Percentiles rank a stretch among this genome's conserved stretches.
Conservation (phyloP, 1,140 invertebrate genomes). For the Pseudachorutes palmiensis region DNA sequence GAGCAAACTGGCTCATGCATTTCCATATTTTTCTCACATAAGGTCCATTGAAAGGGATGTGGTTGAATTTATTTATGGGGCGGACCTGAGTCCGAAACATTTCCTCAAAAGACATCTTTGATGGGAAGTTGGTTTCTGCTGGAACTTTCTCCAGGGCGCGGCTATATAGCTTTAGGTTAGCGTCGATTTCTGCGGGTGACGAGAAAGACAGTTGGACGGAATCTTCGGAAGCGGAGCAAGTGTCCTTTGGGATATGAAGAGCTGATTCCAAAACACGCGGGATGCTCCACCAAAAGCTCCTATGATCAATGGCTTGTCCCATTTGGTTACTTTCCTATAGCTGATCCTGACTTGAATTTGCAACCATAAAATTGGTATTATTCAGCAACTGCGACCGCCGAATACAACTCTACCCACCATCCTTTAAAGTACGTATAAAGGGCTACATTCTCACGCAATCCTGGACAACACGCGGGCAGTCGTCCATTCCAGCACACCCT, state of each 20-base stretch:
- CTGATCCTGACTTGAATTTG: conserved; percentile 39
- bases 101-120: conserved; percentile 12
- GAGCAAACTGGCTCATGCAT: conserved; percentile 24
- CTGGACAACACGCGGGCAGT: conserved; percentile 33
- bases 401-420: conserved; percentile 31
- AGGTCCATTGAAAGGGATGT: conserved; percentile 19
- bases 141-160: too few relatives aligned
- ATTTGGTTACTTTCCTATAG: conserved; percentile 36
- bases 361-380: conserved; percentile 39
- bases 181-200: too few relatives aligned
- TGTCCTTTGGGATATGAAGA: conserved; percentile 35
- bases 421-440: conserved; percentile 38
- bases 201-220: too few relatives aligned
- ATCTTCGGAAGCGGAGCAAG: conserved; percentile 1
- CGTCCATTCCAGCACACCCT: conserved; percentile 9
- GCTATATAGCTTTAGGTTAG: not conserved
- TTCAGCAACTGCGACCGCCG: conserved; percentile 39
- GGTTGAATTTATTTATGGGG: conserved; percentile 16
- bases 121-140: conserved; percentile 19
- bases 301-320: conserved; percentile 39
- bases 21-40: conserved; percentile 38
- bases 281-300: conserved; percentile 26
- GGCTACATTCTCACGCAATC: conserved; percentile 39
- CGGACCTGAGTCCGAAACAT: conserved; percentile 15
- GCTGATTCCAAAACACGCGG: conserved; percentile 33